Evolutionary conservation across 1,140 invertebrate species (phyloP), one percentile per base, ranked within the genome.

Genomic region (Sinonovacula constricta): DNA sequence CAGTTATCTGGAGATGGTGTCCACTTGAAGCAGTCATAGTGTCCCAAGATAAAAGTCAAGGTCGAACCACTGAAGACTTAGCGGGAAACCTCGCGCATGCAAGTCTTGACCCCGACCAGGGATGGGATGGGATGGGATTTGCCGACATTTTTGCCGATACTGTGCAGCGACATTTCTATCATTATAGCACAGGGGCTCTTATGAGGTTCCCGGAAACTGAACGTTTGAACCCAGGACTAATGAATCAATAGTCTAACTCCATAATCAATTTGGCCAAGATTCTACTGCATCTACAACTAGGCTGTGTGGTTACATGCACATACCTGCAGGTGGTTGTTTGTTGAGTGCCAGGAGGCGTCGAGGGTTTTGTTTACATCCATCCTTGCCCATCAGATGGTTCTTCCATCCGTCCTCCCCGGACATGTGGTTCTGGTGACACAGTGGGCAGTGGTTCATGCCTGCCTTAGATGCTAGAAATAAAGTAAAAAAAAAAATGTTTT

Each of bases 361-460:
- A 14, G 89, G 87, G 76, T 91, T 91, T 71, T 90, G 86, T 65
- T 88, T 88, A 83, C 90, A 91, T 2, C 89, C 90, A 60, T 88
- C 83, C 56, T 78, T 79, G 1, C 86, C 85, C 93, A 94, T 94
- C 2, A 95, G 87, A 87, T 95, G 94, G 39, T 93, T 92, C 87
- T 93, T 93, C 94, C 94, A 95, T 76, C 92, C 88, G 81, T 92
- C 89, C 87, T 94, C 94, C 80, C 93, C 88, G 69, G 91, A 68
- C 54, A 92, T 90, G 12, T 95, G 92, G 85, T 94, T 94, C 66
- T 92, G 91, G 82, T 94, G 94, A 86, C 95, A 97, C 15, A 97
- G 90, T 2, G 95, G 95, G 90, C 95, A 97, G 74, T 93, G 93
- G 75, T 88, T 92, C 57, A 83, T 85, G 28, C 85, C 81, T 2